Evolutionary conservation across 2,888 invertebrate genomes (phyloP), one percentile per base, ranked within the genome.

Genomic region (Philopedon plagiatum): DNA sequence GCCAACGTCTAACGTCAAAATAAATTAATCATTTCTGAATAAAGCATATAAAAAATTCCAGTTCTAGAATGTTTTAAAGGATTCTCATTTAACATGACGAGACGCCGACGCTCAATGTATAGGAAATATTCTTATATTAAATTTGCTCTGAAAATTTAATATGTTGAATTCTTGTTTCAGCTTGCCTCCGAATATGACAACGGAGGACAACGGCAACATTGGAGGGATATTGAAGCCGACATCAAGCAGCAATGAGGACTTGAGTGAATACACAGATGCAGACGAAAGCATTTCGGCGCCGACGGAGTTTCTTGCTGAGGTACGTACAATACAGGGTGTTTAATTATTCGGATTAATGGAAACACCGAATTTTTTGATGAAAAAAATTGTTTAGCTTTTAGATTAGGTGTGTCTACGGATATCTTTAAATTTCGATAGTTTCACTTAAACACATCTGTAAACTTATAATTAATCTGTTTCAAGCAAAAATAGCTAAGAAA

Each of bases 231-330:
- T 77, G 49, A 85, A 85, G 75, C 84, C 86, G 26, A 85, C 83
- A 41, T 85, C 85, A 49, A 86, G 89, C 81, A 90, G 89, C 81
- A 90, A 90, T 76, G 92, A 92, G 84, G 92, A 92, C 81, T 86
- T 91, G 76, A 90, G 90, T 75, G 92, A 92, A 80, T 90, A 90
- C 79, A 90, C 90, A 18, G 90, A 91, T 80, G 92, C 91, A 60
- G 91, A 92, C 83, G 92, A 93, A 81, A 89, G 91, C 78, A 89
- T 90, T 80, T 92, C 92, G 74, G 93, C 93, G 37, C 93, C 93
- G 56, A 92, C 92, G 73, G 93, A 93, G 84, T 91, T 91, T 83
- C 87, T 93, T 44, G 92, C 93, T 56, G 93, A 93, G 90, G 93
- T 92, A 81, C 1, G 51, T 51, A 51, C 0, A n/a, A 29, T 29